Evolutionary conservation across 2,888 invertebrate genomes (phyloP).

Genomic region (Paralinhomoeus sp.): DNA sequence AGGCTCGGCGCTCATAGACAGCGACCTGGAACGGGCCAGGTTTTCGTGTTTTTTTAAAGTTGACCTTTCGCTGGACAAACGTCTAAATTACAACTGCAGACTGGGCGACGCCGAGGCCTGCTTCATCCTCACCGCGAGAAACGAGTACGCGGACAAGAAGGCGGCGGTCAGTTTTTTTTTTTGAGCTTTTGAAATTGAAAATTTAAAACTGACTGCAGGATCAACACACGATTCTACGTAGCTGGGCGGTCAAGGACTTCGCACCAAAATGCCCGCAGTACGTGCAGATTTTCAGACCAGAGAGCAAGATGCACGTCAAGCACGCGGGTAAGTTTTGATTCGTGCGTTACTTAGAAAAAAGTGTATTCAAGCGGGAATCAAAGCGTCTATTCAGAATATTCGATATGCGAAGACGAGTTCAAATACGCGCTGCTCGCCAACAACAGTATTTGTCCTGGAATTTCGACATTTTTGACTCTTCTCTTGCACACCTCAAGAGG

Average conservation of each 20-base stretch:
- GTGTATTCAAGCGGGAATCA: neutral
- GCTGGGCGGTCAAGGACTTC: constrained; percentile 96
- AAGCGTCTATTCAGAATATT: constrained; percentile 43
- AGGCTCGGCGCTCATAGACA: constrained; percentile 77
- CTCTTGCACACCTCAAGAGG: constrained; percentile 86
- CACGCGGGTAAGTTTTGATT: constrained; percentile 42
- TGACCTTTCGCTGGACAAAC: no score
- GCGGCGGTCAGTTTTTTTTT: constrained; percentile 47
- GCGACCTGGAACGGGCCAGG: constrained; percentile 67
- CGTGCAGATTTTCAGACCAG: constrained; percentile 90
- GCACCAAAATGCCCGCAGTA: constrained; percentile 88
- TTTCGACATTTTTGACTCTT: constrained; percentile 80
- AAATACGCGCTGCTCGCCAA: constrained; percentile 91
- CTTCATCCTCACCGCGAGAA: constrained; percentile 80
- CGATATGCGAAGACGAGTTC: constrained; percentile 95
- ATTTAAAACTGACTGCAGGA: constrained; percentile 33
- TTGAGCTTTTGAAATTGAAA: neutral
- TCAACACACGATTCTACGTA: constrained; percentile 52
- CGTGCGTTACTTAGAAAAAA: neutral
- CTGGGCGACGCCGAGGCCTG: constrained; percentile 95
- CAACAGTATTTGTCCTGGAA: constrained; percentile 92
- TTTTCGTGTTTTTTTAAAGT: constrained; percentile 9
- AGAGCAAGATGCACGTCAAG: constrained; percentile 92
- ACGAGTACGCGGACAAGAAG: constrained; percentile 69
- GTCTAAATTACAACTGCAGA: constrained; percentile 26